Evolutionary conservation across 2,888 invertebrate genomes (phyloP).

Genomic region (Cryptosula pallasiana): DNA sequence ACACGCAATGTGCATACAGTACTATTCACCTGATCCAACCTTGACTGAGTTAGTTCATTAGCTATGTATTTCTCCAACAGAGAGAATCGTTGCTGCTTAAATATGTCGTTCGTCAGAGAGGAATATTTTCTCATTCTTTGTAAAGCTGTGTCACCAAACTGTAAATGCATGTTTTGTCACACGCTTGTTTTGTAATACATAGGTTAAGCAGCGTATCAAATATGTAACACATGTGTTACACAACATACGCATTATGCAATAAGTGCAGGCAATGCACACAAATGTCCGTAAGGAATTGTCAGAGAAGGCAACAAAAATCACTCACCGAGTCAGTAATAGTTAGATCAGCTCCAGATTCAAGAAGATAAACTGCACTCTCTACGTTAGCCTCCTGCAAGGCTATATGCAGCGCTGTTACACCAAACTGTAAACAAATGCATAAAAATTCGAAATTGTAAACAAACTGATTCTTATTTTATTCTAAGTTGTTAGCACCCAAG

Average conservation of each 20-base stretch:
- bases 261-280: no score
- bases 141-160: background rate
- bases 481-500: no score
- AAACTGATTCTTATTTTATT: background rate
- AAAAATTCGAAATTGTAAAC: no score
- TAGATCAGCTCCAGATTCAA: constrained; percentile 11
- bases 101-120: background rate
- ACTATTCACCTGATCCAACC: background rate
- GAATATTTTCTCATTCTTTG: constrained; percentile 10
- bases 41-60: background rate
- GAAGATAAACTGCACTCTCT: background rate
- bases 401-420: constrained; percentile 6
- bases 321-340: constrained; percentile 10
- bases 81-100: background rate
- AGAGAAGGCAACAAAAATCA: no score
- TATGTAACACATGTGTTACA: no score
- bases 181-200: background rate
- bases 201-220: no score
- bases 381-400: constrained; percentile 3
- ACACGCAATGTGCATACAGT: no score
- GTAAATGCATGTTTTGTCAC: background rate
- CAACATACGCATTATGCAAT: no score
- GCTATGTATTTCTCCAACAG: background rate
- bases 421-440: constrained; percentile 11
- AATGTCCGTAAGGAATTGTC: no score